These are phyloP conservation scores for Myotis yumanensis DNA, from an alignment of 2,113 vertebrate species.

Conservation along the genomic window DNA sequence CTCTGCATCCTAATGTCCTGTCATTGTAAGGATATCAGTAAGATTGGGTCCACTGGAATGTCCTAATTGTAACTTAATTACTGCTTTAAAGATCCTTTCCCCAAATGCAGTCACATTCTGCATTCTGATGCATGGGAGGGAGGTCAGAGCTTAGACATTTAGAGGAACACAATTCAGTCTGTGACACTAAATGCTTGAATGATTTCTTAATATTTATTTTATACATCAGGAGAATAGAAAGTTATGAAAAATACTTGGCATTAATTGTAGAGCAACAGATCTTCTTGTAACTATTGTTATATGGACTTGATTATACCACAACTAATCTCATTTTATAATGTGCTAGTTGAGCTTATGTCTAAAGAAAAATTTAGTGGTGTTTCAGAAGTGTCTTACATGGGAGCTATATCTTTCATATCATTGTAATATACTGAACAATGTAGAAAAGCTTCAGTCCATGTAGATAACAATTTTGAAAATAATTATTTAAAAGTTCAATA, in stretches of 20 bases:
- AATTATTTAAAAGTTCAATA: background rate
- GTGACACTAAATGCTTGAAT: background rate
- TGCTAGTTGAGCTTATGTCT: background rate
- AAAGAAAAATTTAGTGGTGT: background rate
- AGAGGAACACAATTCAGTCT: background rate
- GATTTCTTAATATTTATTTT: background rate
- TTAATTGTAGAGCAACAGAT: background rate
- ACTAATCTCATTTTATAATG: background rate
- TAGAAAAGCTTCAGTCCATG: background rate
- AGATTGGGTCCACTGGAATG: accelerated
- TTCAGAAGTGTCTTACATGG: background rate
- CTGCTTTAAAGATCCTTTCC: background rate
- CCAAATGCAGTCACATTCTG: background rate
- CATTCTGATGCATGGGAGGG: background rate
- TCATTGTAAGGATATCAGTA: background rate
- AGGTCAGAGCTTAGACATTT: background rate
- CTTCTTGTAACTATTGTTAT: background rate
- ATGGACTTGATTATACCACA: background rate
- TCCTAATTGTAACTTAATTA: background rate
- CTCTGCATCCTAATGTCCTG: background rate
- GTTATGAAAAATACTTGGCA: background rate
- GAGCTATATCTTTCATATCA: background rate
- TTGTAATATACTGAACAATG: background rate
- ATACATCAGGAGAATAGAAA: background rate
- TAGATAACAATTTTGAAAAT: background rate